Percentiles rank a stretch among this genome's conserved stretches.
Conservation (phyloP, 2,888 invertebrate species). For the Agonum fuliginosum region DNA sequence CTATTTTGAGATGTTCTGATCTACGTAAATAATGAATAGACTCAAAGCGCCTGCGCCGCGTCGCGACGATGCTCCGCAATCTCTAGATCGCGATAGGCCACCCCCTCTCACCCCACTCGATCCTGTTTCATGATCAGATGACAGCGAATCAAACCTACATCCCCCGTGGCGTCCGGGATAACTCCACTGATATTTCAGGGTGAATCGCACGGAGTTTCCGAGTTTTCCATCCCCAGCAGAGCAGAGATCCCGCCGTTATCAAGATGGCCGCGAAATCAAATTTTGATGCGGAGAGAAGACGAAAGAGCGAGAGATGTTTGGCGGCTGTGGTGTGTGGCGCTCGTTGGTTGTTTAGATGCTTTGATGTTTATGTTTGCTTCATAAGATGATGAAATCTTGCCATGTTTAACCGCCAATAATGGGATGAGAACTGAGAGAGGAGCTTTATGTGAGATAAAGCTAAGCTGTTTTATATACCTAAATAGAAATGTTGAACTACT, state of each 20-base stretch:
- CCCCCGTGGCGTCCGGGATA: neutral
- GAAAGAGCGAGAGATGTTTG: neutral
- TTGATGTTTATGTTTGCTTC: constrained; percentile 33
- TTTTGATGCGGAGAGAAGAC: constrained; percentile 55
- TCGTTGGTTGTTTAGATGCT: constrained; percentile 21
- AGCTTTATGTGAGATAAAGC: neutral
- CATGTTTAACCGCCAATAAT: constrained; percentile 24
- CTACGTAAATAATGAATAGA: constrained; percentile 52
- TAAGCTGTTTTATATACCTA: neutral
- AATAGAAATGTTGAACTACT: no score
- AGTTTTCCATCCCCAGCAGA: constrained; percentile 47
- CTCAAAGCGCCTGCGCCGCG: constrained; percentile 8
- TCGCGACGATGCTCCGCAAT: constrained; percentile 43
- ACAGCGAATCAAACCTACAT: constrained; percentile 30
- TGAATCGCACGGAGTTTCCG: constrained; percentile 43
- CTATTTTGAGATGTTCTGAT: neutral
- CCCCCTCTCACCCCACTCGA: neutral
- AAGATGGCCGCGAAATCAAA: constrained; percentile 56
- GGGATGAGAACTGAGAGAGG: neutral
- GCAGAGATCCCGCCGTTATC: constrained; percentile 49
- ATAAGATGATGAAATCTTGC: constrained; percentile 28
- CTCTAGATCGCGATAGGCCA: constrained; percentile 44
- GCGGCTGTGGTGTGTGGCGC: neutral
- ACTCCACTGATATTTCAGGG: constrained; percentile 24
- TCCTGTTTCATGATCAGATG: constrained; percentile 50